These are phyloP conservation scores for Caenorhabditis doughertyi DNA, from an alignment of 2,888 invertebrate species.

Conservation along the genomic window DNA sequence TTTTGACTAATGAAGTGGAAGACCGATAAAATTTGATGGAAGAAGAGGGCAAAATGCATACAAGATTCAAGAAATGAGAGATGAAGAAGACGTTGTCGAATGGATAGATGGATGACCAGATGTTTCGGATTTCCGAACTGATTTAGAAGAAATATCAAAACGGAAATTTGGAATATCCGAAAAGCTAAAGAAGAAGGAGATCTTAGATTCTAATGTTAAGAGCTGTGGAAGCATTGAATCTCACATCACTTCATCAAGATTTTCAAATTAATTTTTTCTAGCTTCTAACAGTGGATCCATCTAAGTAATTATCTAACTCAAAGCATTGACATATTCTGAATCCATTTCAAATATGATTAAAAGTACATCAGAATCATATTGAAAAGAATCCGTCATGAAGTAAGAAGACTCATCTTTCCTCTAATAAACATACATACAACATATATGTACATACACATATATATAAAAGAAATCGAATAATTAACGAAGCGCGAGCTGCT, in stretches of 20 bases:
- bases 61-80: constrained; percentile 8
- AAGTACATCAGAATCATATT: constrained; percentile 51
- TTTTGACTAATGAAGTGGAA: constrained; percentile 63
- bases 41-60: constrained; percentile 21
- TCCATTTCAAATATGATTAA: neutral
- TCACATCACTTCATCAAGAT: too few species aligned
- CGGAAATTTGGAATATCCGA: constrained; percentile 34
- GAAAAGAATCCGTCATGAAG: constrained; percentile 60
- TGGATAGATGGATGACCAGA: neutral
- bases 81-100: constrained; percentile 5
- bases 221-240: too few species aligned
- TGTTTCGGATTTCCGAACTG: constrained; percentile 56
- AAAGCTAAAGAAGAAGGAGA: neutral
- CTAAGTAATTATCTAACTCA: neutral
- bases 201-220: neutral
- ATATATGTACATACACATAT: constrained; percentile 39
- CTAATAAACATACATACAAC: constrained; percentile 50
- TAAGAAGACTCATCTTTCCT: constrained; percentile 40
- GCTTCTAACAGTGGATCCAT: too few species aligned
- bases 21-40: constrained; percentile 28
- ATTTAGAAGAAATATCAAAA: constrained; percentile 46
- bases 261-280: too few species aligned
- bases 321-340: neutral
- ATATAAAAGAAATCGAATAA: constrained; percentile 64
- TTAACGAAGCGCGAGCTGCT: constrained; percentile 63